Conservation (phyloP, 2,888 invertebrate genomes). For the Noctua janthe region DNA sequence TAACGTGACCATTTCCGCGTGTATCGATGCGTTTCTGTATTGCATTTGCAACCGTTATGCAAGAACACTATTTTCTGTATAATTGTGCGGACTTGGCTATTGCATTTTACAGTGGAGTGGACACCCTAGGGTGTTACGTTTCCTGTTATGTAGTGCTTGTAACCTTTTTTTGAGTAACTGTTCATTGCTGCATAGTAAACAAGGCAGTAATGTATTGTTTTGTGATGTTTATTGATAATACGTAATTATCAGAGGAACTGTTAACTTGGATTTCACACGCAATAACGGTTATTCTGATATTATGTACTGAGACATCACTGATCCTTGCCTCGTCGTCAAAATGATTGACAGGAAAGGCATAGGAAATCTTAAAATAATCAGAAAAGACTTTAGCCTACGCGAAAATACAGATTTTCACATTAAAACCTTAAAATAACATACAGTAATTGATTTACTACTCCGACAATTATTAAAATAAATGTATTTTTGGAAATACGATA, state of each 20-base stretch:
- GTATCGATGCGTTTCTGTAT: slow-evolving; percentile 63
- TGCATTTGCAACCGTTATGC: slow-evolving; percentile 60
- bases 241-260: neutral
- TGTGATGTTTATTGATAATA: slow-evolving; percentile 10
- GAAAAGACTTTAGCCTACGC: neutral
- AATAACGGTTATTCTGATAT: neutral
- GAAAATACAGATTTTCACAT: neutral
- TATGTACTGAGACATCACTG: neutral
- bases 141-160: slow-evolving; percentile 53
- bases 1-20: slow-evolving; percentile 51
- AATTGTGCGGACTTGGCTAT: slow-evolving; percentile 59
- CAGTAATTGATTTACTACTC: slow-evolving; percentile 14
- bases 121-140: slow-evolving; percentile 58
- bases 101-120: slow-evolving; percentile 62
- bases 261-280: neutral
- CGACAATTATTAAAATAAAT: neutral
- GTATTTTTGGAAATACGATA: neutral
- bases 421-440: neutral
- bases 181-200: slow-evolving; percentile 26
- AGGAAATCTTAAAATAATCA: neutral
- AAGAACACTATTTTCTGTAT: slow-evolving; percentile 58
- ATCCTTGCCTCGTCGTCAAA: neutral
- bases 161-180: slow-evolving; percentile 53
- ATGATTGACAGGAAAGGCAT: neutral
- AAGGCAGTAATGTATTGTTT: slow-evolving; percentile 6